These are phyloP conservation scores for Alviniconcha marisindica DNA, from an alignment of 1,140 invertebrate genomes.

Conservation along the genomic window DNA sequence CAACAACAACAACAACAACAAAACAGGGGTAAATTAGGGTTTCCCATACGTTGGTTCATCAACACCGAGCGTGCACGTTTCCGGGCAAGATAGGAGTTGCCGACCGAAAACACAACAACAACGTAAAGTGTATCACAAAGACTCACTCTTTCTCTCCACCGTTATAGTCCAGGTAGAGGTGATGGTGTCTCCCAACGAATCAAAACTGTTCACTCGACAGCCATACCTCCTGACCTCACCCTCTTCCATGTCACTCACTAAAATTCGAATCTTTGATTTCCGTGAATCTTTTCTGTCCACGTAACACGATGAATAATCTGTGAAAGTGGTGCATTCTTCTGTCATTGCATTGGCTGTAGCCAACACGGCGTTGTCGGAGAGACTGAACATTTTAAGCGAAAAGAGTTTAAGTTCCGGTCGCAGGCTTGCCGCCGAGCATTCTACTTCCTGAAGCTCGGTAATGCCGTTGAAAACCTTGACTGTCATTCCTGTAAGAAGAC, in stretches of 20 bases:
- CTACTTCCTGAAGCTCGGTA: background rate
- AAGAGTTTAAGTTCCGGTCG: background rate
- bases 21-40: too few species aligned
- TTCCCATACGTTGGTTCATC: too few species aligned
- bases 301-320: background rate
- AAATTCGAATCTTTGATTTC: background rate
- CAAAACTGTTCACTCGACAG: background rate
- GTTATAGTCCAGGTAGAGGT: background rate
- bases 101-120: background rate
- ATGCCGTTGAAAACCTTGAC: background rate
- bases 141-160: constrained; percentile 12
- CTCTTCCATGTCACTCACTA: constrained; percentile 5
- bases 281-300: background rate
- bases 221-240: background rate
- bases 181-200: background rate
- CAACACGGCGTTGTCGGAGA: background rate
- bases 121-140: background rate
- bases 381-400: background rate
- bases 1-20: too few species aligned
- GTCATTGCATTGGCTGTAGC: background rate
- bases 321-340: background rate
- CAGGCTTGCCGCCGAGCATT: background rate
- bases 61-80: too few species aligned
- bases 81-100: too few species aligned
- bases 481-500: background rate